These are phyloP conservation scores for Hirtodrosophila histrioides DNA, from an alignment of 2,888 invertebrate genomes.

Conservation along the genomic window DNA sequence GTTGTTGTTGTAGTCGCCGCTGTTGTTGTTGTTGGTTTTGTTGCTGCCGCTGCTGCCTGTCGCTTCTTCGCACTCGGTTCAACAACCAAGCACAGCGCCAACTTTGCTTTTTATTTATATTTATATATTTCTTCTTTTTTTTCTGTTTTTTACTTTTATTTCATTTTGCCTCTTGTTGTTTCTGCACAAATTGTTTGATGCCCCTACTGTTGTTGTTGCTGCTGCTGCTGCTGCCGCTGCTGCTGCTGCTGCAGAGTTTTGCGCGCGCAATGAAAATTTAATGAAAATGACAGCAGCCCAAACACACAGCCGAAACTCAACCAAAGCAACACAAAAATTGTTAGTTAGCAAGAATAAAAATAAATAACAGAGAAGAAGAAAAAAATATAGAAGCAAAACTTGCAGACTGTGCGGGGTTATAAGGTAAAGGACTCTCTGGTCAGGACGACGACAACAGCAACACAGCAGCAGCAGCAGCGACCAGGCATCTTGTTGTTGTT, in stretches of 20 bases:
- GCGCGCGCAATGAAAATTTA: conserved; percentile 77
- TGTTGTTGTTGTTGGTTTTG: conserved; percentile 3
- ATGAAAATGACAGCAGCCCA: conserved; percentile 73
- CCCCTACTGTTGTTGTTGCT: conserved; percentile 25
- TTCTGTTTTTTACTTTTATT: not conserved
- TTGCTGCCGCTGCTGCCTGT: conserved; percentile 25
- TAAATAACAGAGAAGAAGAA: conserved; percentile 32
- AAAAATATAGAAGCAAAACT: not conserved
- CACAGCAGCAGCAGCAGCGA: not conserved
- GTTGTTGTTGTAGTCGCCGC: conserved; percentile 3
- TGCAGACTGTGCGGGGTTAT: conserved; percentile 11
- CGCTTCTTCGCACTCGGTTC: conserved; percentile 56
- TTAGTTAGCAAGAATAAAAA: conserved; percentile 49
- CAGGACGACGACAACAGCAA: conserved; percentile 23
- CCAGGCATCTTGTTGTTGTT: not conserved
- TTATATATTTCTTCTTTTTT: conserved; percentile 1
- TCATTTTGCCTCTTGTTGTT: conserved; percentile 38
- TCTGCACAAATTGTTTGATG: conserved; percentile 55
- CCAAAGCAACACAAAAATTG: conserved; percentile 40
- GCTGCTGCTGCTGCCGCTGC: too few relatives aligned
- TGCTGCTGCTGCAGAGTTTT: conserved; percentile 47
- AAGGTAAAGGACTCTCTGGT: conserved; percentile 23
- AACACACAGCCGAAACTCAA: conserved; percentile 46
- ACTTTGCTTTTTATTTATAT: conserved; percentile 37
- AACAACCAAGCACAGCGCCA: conserved; percentile 53